Conservation (phyloP, 2,113 vertebrate species). For the Helogale parvula region DNA sequence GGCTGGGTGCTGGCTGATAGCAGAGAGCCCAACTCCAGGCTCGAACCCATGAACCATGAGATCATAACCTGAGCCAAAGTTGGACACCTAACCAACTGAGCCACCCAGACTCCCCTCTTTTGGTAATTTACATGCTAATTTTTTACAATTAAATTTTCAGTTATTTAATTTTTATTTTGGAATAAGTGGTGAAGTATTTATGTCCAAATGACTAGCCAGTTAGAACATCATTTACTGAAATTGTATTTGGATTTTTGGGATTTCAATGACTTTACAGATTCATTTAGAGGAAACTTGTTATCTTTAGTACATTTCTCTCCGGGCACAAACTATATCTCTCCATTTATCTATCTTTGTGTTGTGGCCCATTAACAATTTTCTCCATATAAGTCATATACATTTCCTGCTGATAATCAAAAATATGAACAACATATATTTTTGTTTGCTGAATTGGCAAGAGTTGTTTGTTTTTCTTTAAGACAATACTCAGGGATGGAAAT, state of each 20-base stretch:
- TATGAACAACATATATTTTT: neutral
- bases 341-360: neutral
- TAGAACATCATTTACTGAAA: neutral
- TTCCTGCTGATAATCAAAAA: conserved; percentile 1
- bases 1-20: neutral
- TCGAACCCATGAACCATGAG: neutral
- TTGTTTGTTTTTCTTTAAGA: neutral
- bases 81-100: no score
- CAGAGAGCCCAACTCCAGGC: neutral
- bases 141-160: neutral
- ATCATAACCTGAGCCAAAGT: neutral
- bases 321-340: neutral
- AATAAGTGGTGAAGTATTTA: neutral
- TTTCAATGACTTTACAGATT: neutral
- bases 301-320: neutral
- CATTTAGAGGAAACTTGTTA: neutral
- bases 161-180: conserved; percentile 5
- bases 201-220: neutral
- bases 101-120: no score
- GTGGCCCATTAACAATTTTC: neutral
- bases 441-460: neutral
- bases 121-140: neutral
- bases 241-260: neutral
- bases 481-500: neutral
- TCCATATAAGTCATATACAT: neutral